Conservation (phyloP, 2,888 invertebrate genomes). For the Nomada lathburiana region DNA sequence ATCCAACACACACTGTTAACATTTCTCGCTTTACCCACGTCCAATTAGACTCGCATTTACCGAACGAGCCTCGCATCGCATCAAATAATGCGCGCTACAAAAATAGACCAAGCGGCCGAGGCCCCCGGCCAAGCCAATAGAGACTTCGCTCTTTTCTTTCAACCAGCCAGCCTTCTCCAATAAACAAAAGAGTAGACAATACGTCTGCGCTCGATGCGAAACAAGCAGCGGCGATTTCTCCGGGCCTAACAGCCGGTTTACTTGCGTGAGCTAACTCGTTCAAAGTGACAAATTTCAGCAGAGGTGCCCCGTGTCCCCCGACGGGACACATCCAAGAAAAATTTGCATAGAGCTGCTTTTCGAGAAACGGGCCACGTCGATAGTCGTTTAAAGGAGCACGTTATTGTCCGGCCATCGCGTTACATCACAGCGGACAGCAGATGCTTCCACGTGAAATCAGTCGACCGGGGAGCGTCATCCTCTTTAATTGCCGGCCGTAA, state of each 20-base stretch:
- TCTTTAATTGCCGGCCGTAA: slow-evolving; percentile 44
- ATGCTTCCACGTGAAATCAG: slow-evolving; percentile 44
- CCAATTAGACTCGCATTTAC: no score
- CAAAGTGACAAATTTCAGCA: slow-evolving; percentile 72
- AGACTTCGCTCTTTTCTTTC: slow-evolving; percentile 28
- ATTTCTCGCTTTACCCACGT: no score
- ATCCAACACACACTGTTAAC: no score
- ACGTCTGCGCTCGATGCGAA: slow-evolving; percentile 46
- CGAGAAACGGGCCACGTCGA: slow-evolving; percentile 54
- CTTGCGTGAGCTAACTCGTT: slow-evolving; percentile 65
- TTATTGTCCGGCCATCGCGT: slow-evolving; percentile 51
- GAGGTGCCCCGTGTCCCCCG: slow-evolving; percentile 43
- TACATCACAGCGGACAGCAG: slow-evolving; percentile 48
- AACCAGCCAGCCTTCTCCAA: slow-evolving; percentile 53
- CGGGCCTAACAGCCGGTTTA: slow-evolving; percentile 70
- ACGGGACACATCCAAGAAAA: slow-evolving; percentile 33
- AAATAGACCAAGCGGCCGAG: slow-evolving; percentile 14
- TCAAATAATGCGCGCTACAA: background rate
- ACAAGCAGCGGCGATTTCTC: slow-evolving; percentile 57
- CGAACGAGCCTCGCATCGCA: no score
- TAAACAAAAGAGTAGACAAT: slow-evolving; percentile 48
- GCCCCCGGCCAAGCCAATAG: background rate
- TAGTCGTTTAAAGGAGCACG: slow-evolving; percentile 45
- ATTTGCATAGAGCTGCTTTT: slow-evolving; percentile 75
- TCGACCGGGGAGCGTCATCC: slow-evolving; percentile 41